phyloP scores from a whole-genome alignment of 2,113 vertebrate species.

The Aplodontia rufa region DNA sequence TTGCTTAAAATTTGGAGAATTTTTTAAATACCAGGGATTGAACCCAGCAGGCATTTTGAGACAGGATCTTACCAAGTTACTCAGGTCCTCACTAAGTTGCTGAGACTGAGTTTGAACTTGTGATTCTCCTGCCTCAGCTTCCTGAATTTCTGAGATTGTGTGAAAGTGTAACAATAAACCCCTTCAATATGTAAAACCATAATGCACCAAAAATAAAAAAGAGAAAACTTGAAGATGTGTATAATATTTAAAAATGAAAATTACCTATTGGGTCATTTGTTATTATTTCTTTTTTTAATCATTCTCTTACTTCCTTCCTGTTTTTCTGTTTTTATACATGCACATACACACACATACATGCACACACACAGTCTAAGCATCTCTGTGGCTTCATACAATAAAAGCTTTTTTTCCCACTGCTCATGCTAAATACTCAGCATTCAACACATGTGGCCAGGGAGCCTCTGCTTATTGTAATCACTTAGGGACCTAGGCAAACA shows the following conservation, averaged over 20 bases:
- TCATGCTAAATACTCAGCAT: background rate
- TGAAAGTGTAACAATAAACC: no score
- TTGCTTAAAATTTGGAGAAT: slow-evolving; percentile 22
- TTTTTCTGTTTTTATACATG: background rate
- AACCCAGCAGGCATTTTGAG: no score
- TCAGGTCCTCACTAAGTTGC: no score
- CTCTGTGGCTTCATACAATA: background rate
- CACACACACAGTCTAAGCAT: background rate
- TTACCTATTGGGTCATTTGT: background rate
- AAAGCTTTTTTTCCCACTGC: background rate
- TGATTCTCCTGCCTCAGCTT: no score
- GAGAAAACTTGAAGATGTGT: no score
- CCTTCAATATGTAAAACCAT: no score
- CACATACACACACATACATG: background rate
- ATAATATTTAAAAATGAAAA: no score
- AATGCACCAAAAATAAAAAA: no score
- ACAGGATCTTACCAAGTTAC: no score
- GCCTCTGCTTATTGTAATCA: background rate
- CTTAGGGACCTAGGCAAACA: background rate
- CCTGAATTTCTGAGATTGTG: no score
- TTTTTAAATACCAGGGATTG: no score
- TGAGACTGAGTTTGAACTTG: no score
- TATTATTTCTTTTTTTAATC: background rate
- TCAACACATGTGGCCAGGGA: background rate
- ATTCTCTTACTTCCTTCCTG: background rate